Evolutionary conservation across 2,797 vertebrate species (phyloP).

Genomic region (Tinamus major): DNA sequence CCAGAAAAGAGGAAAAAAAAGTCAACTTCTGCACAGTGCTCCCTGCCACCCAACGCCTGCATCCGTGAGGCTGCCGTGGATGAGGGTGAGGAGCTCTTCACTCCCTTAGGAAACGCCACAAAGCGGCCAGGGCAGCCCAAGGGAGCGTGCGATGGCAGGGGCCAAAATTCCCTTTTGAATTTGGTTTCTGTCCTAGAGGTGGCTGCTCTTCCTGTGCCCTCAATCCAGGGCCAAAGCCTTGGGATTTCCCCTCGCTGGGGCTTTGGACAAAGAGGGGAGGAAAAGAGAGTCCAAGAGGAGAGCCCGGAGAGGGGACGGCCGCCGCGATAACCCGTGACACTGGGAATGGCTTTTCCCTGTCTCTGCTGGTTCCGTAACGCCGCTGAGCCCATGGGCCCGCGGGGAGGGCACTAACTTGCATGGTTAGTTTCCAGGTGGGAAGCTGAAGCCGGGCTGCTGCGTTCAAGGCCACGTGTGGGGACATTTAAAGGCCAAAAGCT

Average conservation of each 20-base stretch:
- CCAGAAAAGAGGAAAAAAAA: not conserved
- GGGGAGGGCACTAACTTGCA: not conserved
- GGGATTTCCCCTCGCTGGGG: fast-evolving
- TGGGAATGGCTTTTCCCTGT: constrained; percentile 53
- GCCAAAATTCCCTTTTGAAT: not conserved
- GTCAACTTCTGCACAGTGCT: fast-evolving
- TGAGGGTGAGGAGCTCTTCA: no score
- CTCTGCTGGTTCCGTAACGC: constrained; percentile 26
- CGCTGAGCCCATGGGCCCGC: not conserved
- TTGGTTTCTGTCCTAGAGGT: not conserved
- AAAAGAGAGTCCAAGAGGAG: not conserved
- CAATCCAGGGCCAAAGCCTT: fast-evolving
- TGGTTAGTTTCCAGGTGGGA: not conserved
- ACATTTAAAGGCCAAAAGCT: not conserved
- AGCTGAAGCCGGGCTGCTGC: constrained; percentile 41
- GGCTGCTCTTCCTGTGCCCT: not conserved
- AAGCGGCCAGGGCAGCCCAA: no score
- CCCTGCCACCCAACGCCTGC: not conserved
- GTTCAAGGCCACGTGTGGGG: constrained; percentile 28
- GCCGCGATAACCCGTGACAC: not conserved
- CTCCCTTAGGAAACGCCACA: fast-evolving
- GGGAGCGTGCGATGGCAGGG: not conserved
- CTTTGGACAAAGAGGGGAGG: not conserved
- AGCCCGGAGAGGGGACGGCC: not conserved
- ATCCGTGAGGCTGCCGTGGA: not conserved